Percentiles rank a stretch among this genome's conserved stretches.
phyloP scores from a whole-genome alignment of 2,113 vertebrate genomes.

The Gopherus flavomarginatus region DNA sequence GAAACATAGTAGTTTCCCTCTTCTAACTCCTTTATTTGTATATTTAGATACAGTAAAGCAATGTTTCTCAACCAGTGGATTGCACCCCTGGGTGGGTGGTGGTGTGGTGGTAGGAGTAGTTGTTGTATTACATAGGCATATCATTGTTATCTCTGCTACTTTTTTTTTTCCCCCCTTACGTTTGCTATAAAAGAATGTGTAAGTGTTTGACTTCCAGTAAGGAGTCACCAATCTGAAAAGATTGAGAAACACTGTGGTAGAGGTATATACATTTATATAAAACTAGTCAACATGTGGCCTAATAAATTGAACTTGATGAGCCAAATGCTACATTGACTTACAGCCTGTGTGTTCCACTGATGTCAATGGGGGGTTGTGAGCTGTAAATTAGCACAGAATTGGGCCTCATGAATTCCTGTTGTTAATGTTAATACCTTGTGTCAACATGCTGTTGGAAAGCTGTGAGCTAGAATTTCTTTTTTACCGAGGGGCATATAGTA shows the following conservation, averaged over 20 bases:
- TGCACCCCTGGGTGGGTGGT: not conserved
- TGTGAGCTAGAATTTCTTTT: not conserved
- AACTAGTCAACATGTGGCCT: not conserved
- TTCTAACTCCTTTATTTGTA: not conserved
- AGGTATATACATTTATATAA: not conserved
- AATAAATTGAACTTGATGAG: not conserved
- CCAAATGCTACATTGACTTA: not conserved
- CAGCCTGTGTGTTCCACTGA: rapidly evolving
- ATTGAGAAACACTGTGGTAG: not conserved
- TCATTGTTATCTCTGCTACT: too few relatives aligned
- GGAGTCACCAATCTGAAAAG: not conserved
- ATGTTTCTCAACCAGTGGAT: not conserved
- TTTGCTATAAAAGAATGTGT: not conserved
- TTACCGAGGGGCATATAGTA: rapidly evolving
- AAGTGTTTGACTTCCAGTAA: not conserved
- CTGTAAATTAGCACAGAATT: not conserved
- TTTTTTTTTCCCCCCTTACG: not conserved
- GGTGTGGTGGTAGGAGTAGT: not conserved
- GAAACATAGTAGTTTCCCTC: not conserved
- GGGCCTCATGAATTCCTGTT: not conserved
- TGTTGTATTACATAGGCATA: not conserved
- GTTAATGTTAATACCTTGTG: not conserved
- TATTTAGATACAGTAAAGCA: not conserved
- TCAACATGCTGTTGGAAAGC: not conserved
- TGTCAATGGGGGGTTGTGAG: not conserved